A percentile compares a stretch with the other conserved stretches of the same genome.
phyloP scores from a whole-genome alignment of 35 echinoderm and acorn worm genomes.

The Diadema setosum region DNA sequence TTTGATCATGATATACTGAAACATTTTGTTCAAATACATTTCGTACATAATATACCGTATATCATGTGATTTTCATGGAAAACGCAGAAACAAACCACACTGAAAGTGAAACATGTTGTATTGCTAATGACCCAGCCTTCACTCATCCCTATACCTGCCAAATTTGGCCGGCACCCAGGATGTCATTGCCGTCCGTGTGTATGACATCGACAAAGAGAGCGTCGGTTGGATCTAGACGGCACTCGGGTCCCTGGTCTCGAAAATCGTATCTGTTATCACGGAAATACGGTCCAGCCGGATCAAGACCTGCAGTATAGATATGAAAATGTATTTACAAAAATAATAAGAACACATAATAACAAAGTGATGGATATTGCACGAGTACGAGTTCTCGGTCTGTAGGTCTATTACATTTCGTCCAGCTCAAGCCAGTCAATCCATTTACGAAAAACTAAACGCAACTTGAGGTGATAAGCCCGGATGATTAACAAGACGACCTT shows the following conservation, averaged over 20 bases:
- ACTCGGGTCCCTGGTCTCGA: conserved; percentile 9
- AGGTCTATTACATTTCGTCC: neutral
- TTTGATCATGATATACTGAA: neutral
- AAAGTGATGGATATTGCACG: neutral
- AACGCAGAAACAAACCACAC: neutral
- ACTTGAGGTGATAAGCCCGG: too few species aligned
- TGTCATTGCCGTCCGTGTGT: conserved; percentile 49
- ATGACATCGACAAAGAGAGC: conserved; percentile 83
- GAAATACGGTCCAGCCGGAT: conserved; percentile 79
- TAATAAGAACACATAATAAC: neutral
- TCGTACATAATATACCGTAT: neutral
- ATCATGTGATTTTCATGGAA: neutral
- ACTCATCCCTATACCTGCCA: neutral
- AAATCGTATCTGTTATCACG: conserved; percentile 31
- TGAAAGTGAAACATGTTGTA: too few species aligned
- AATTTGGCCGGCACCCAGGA: conserved; percentile 38
- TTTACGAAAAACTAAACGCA: neutral
- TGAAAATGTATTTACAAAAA: conserved; percentile 40
- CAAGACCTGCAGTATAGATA: conserved; percentile 26
- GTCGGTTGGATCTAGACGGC: conserved; percentile 67
- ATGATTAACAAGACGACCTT: too few species aligned
- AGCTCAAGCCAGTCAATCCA: neutral
- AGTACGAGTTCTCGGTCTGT: neutral
- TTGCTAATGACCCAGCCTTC: too few species aligned
- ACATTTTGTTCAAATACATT: neutral